These are phyloP conservation scores for Ferdinandea cuprea DNA, from an alignment of 2,888 invertebrate genomes.

Conservation along the genomic window DNA sequence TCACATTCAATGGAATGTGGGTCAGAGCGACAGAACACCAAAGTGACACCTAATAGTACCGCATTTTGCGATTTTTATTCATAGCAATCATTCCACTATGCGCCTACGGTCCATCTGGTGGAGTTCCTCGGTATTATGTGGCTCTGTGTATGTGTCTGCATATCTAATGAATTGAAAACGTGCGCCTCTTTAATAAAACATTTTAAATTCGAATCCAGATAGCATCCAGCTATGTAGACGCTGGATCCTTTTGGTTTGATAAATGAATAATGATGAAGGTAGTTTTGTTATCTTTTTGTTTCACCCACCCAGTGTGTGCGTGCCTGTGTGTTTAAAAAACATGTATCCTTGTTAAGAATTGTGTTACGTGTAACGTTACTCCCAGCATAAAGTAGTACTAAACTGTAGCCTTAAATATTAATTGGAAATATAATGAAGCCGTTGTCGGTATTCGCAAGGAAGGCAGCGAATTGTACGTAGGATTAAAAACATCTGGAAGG, in stretches of 20 bases:
- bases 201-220: slow-evolving; percentile 22
- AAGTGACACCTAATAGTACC: slow-evolving; percentile 53
- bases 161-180: slow-evolving; percentile 45
- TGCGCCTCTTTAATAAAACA: slow-evolving; percentile 58
- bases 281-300: slow-evolving; percentile 39
- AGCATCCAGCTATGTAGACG: neutral
- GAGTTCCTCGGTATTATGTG: neutral
- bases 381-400: slow-evolving; percentile 35
- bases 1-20: slow-evolving; percentile 44
- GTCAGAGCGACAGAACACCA: slow-evolving; percentile 41
- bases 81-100: slow-evolving; percentile 29
- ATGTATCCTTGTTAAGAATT: neutral
- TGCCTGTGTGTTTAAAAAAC: neutral
- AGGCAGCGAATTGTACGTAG: no score
- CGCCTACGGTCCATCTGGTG: slow-evolving; percentile 10
- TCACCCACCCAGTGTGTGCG: neutral
- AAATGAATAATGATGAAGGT: slow-evolving; percentile 66
- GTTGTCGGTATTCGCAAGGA: slow-evolving; percentile 2
- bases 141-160: slow-evolving; percentile 31
- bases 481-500: neutral
- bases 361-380: slow-evolving; percentile 36
- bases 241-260: slow-evolving; percentile 23
- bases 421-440: slow-evolving; percentile 61
- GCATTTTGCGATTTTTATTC: slow-evolving; percentile 59
- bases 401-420: slow-evolving; percentile 66